Evolutionary conservation across 2,113 vertebrate genomes (phyloP).

Genomic region (Corydoras maculifer): DNA sequence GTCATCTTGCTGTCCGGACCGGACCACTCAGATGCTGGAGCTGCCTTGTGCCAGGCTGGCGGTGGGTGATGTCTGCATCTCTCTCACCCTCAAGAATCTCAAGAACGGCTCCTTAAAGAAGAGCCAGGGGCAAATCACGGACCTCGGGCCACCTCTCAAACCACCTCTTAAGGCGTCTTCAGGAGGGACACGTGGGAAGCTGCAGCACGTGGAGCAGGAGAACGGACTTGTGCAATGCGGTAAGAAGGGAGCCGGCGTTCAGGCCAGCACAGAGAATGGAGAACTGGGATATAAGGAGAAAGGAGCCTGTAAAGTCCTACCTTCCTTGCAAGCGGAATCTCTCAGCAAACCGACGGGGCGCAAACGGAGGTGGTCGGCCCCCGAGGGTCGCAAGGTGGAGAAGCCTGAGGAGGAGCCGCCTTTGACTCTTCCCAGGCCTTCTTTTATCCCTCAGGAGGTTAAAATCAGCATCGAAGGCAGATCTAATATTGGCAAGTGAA

Average conservation of each 20-base stretch:
- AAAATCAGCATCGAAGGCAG: constrained; percentile 98
- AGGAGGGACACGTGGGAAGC: constrained; percentile 50
- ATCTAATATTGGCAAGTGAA: constrained; percentile 95
- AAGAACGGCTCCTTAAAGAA: constrained; percentile 95
- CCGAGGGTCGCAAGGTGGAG: constrained; percentile 90
- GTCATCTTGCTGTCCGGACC: constrained; percentile 96
- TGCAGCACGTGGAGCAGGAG: constrained; percentile 79
- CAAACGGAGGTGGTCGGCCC: constrained; percentile 97
- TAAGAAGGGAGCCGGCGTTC: constrained; percentile 28
- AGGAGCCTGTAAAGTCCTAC: constrained; percentile 56
- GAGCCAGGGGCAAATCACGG: constrained; percentile 60
- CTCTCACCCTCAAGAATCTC: constrained; percentile 93
- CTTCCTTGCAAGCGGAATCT: constrained; percentile 69
- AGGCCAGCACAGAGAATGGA: constrained; percentile 78
- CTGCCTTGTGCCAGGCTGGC: constrained; percentile 94
- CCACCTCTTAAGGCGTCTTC: constrained; percentile 66
- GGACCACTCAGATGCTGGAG: constrained; percentile 93
- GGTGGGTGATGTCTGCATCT: constrained; percentile 97
- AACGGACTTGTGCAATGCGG: constrained; percentile 78
- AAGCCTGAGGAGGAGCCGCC: constrained; percentile 88
- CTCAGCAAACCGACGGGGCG: constrained; percentile 71
- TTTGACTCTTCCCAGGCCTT: constrained; percentile 90
- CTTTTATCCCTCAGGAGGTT: constrained; percentile 95
- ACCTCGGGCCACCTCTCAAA: constrained; percentile 74
- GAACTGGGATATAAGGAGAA: constrained; percentile 79